Percentiles rank a stretch among this genome's conserved stretches.
Evolutionary conservation across 1,140 invertebrate species (phyloP).

Genomic region (Drosophila rufa): DNA sequence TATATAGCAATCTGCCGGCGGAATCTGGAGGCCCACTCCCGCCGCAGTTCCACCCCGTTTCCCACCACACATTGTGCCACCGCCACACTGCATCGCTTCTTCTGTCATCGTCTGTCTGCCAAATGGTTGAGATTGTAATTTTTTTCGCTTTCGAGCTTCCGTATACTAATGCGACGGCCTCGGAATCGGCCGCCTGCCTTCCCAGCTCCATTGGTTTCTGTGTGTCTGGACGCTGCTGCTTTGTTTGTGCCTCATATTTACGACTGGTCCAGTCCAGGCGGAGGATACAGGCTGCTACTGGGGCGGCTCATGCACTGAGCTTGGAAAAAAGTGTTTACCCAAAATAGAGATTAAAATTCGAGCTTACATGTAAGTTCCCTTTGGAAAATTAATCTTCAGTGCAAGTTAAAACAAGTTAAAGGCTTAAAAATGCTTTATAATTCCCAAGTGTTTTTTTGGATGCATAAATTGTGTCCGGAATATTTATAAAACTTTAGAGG

Average conservation of each 20-base stretch:
- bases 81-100: conserved; percentile 25
- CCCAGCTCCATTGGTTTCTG: conserved; percentile 34
- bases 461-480: not conserved
- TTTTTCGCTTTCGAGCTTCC: conserved; percentile 58
- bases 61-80: conserved; percentile 13
- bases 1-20: conserved; percentile 40
- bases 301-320: conserved; percentile 2
- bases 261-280: conserved; percentile 47
- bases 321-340: not conserved
- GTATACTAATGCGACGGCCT: conserved; percentile 73
- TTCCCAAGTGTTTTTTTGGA: not conserved
- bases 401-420: too few relatives aligned
- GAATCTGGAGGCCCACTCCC: conserved; percentile 27
- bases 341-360: not conserved
- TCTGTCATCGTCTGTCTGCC: conserved; percentile 75
- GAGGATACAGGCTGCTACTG: conserved; percentile 22
- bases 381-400: not conserved
- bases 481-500: too few relatives aligned
- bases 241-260: conserved; percentile 82
- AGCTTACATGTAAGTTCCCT: not conserved
- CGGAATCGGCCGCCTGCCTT: conserved; percentile 18
- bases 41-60: conserved; percentile 11
- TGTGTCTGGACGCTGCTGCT: conserved; percentile 47
- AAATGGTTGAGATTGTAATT: conserved; percentile 74
- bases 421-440: not conserved